Evolutionary conservation across 2,797 vertebrate genomes (phyloP).

Genomic region (Cheirogaleus major): DNA sequence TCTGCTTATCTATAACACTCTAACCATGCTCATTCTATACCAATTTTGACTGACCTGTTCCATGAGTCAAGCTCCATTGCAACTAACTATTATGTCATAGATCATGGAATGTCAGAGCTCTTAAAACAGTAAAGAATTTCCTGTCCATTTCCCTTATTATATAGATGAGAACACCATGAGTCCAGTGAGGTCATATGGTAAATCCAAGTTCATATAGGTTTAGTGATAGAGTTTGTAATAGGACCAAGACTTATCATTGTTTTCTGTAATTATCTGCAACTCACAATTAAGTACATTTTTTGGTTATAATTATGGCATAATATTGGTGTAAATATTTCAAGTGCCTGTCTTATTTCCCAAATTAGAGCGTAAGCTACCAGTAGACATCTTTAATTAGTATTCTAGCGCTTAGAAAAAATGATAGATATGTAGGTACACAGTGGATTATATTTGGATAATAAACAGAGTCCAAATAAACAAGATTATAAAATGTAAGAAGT

Average conservation of each 20-base stretch:
- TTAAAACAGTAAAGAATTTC: background rate
- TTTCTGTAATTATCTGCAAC: background rate
- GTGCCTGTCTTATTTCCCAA: background rate
- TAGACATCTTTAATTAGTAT: background rate
- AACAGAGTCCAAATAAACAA: background rate
- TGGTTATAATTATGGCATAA: background rate
- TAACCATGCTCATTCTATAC: background rate
- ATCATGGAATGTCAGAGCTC: background rate
- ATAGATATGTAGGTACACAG: background rate
- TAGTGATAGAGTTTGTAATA: background rate
- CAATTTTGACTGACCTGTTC: background rate
- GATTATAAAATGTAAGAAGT: background rate
- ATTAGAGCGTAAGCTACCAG: background rate
- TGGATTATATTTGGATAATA: background rate
- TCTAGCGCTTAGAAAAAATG: background rate
- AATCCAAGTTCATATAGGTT: background rate
- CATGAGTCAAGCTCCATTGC: background rate
- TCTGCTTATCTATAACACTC: background rate
- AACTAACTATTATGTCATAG: background rate
- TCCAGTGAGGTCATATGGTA: background rate
- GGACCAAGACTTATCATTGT: background rate
- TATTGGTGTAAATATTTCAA: background rate
- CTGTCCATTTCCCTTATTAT: background rate
- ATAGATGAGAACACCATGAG: background rate
- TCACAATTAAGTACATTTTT: background rate